A percentile compares a stretch with the other conserved stretches of the same genome.
Evolutionary conservation across 2,113 vertebrate species (phyloP).

Genomic region (Notothenia rossii): DNA sequence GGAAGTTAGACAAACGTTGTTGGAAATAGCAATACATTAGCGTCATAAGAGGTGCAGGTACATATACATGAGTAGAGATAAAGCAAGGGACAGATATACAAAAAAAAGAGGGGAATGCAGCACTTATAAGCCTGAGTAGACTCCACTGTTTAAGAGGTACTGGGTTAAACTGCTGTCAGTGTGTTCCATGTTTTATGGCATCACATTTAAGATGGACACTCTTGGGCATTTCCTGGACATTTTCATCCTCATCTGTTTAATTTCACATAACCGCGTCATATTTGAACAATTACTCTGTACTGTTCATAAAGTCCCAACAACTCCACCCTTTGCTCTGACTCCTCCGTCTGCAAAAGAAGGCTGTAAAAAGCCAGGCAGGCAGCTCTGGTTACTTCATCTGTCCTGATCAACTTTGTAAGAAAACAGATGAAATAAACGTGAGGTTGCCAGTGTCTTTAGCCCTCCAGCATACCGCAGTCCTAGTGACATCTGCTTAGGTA

Average conservation of each 20-base stretch:
- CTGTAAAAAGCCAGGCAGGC: conserved; percentile 61
- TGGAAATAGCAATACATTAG: background rate
- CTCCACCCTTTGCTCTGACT: conserved; percentile 47
- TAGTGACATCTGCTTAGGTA: conserved; percentile 83
- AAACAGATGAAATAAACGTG: conserved; percentile 70
- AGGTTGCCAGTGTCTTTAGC: conserved; percentile 69
- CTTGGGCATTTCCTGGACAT: conserved; percentile 44
- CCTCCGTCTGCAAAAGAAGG: conserved; percentile 33
- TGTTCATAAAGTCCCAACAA: conserved; percentile 46
- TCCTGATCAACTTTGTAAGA: conserved; percentile 67
- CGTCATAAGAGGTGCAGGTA: background rate
- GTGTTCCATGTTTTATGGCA: conserved; percentile 56
- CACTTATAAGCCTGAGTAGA: background rate
- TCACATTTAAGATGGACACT: conserved; percentile 51
- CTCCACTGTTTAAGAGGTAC: conserved; percentile 9
- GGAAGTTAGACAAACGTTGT: conserved; percentile 1
- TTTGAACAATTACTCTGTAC: conserved; percentile 37
- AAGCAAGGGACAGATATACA: background rate
- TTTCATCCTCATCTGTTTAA: conserved; percentile 59
- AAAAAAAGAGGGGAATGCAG: conserved; percentile 1
- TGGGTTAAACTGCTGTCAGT: conserved; percentile 32
- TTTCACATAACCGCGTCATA: conserved; percentile 51
- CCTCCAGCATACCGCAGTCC: conserved; percentile 68
- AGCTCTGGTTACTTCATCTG: conserved; percentile 69
- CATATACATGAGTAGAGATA: conserved; percentile 1